A percentile compares a stretch with the other conserved stretches of the same genome.
Evolutionary conservation across 2,888 invertebrate species (phyloP).

Genomic region (Microplitis deprimator): DNA sequence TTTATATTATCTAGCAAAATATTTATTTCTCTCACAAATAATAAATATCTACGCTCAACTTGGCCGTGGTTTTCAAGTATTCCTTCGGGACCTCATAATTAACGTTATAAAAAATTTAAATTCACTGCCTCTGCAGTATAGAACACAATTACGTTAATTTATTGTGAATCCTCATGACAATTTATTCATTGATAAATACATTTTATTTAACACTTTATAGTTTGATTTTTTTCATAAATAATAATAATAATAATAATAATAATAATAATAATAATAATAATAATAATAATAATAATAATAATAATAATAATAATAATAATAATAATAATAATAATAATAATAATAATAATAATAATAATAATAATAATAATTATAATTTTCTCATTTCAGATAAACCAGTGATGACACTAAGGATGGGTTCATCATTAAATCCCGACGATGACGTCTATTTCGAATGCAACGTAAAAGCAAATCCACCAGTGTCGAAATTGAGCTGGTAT

Average conservation of each 20-base stretch:
- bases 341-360: too few relatives aligned
- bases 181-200: not conserved
- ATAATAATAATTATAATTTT: not conserved
- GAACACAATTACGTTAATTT: not conserved
- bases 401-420: conserved; percentile 86
- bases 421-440: conserved; percentile 86
- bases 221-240: not conserved
- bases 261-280: too few relatives aligned
- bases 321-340: too few relatives aligned
- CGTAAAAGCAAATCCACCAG: conserved; percentile 86
- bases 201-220: not conserved
- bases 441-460: conserved; percentile 92
- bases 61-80: not conserved
- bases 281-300: too few relatives aligned
- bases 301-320: too few relatives aligned
- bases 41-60: not conserved
- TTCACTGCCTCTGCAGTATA: not conserved
- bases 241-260: too few relatives aligned
- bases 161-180: not conserved
- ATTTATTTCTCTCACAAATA: conserved; percentile 10
- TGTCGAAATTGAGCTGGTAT: conserved; percentile 88
- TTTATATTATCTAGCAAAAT: conserved; percentile 22
- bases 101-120: conserved; percentile 8
- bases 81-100: not conserved
- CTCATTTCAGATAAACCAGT: conserved; percentile 82